Evolutionary conservation across 2,797 vertebrate species (phyloP), one percentile per base, ranked within the genome.

Genomic region (Poeciliopsis presidionis): DNA sequence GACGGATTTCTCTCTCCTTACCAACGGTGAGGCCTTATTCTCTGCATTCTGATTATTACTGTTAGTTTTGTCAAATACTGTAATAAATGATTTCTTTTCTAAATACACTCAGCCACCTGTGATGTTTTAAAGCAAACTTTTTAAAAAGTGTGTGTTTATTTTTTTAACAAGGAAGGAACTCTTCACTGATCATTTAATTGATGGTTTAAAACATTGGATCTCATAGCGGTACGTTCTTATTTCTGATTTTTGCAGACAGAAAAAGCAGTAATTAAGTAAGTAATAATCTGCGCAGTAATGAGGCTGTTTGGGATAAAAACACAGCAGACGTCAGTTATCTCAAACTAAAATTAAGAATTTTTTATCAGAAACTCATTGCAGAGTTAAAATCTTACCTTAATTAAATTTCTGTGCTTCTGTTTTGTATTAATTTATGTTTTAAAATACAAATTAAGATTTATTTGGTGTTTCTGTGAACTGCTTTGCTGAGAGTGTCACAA

Each of bases 1-100:
- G 36, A 75, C 65, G 30, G 39, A 47, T 72, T 71, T 0, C 73
- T 59, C 49, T 79, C 45, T 63, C 61, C 65, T 74, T 33, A 74
- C 84, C 82, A 74, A 82, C 80, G 2, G 45, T 78, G 81, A 89
- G 80, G 84, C 86, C 87, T 80, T 87, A 63, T 85, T 81, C 14
- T 71, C 11, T 59, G n/a, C 75, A 65, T 78, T 87, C 79, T 75
- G 72, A 72, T 69, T 73, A 53, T 39, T 76, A 67, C 47, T 72
- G 53, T 33, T 5, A 22, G 67, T 78, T 0, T 79, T 61, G 59
- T 86, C 9, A 73, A 36, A 86, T 82, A 65, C 59, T 90, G 79
- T 79, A 89, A 92, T 89, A 86, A 90, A 89, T 5, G 43, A 53
- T 22, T 53, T 49, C 47, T 49, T 55, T 84, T 11, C 77, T 11